phyloP scores from a whole-genome alignment of 2,888 invertebrate genomes.

The Drosophila eohydei region DNA sequence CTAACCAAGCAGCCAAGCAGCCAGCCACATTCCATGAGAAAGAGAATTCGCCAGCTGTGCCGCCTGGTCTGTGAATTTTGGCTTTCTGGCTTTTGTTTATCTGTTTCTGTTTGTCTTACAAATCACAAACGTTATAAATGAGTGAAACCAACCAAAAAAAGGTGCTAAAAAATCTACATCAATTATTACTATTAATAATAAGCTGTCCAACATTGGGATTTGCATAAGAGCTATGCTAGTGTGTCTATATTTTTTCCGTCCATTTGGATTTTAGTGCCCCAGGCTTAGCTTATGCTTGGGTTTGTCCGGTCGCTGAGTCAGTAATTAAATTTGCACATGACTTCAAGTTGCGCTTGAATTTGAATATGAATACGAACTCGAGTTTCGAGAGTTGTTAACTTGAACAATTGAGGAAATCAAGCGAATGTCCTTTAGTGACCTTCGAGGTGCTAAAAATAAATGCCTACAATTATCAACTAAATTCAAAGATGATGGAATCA shows the following conservation, averaged over 20 bases:
- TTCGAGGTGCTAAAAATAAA: slow-evolving; percentile 46
- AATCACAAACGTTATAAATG: slow-evolving; percentile 75
- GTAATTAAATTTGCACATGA: slow-evolving; percentile 69
- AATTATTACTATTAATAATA: slow-evolving; percentile 76
- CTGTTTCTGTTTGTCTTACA: slow-evolving; percentile 70
- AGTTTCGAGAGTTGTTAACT: slow-evolving; percentile 42
- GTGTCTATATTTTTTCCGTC: not conserved
- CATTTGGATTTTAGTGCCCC: slow-evolving; percentile 34
- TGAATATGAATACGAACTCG: slow-evolving; percentile 17
- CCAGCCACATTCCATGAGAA: slow-evolving; percentile 62
- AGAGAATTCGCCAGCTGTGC: slow-evolving; percentile 71
- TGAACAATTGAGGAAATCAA: slow-evolving; percentile 55
- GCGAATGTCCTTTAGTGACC: slow-evolving; percentile 59
- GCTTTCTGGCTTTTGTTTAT: slow-evolving; percentile 37
- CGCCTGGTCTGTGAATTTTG: slow-evolving; percentile 18
- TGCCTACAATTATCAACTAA: slow-evolving; percentile 18
- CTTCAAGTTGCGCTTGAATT: slow-evolving; percentile 45
- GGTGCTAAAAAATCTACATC: slow-evolving; percentile 73
- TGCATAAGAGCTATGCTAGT: slow-evolving; percentile 45
- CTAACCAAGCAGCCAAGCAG: slow-evolving; percentile 10
- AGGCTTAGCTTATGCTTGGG: slow-evolving; percentile 32
- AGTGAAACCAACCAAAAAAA: slow-evolving; percentile 64
- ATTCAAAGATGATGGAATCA: slow-evolving; percentile 38
- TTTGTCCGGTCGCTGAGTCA: slow-evolving; percentile 52
- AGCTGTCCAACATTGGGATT: slow-evolving; percentile 52